Conservation (phyloP, 1,140 invertebrate species). For the Drosophila orena region DNA sequence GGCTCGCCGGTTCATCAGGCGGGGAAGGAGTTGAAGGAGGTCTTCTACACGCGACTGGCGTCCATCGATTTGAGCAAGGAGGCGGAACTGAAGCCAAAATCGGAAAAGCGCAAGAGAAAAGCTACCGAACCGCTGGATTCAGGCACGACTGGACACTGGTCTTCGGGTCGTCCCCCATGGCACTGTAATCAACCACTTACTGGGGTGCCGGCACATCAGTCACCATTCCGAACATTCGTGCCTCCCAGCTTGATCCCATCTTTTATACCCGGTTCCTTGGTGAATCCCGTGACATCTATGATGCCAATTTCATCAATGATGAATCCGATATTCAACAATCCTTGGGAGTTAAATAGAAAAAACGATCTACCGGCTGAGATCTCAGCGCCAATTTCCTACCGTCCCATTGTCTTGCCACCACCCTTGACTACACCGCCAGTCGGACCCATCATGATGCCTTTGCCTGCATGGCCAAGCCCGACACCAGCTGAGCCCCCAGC, state of each 20-base stretch:
- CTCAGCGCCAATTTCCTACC: no score
- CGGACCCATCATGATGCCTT: neutral
- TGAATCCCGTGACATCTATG: neutral
- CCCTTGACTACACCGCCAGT: neutral
- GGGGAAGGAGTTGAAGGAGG: conserved; percentile 8
- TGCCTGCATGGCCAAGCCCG: neutral
- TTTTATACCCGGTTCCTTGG: neutral
- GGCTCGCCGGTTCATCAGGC: conserved; percentile 10
- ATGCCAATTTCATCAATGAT: neutral
- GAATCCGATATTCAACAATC: neutral
- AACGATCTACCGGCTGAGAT: neutral
- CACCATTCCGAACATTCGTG: neutral
- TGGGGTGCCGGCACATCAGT: neutral
- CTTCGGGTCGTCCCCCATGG: neutral
- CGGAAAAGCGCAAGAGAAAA: conserved; percentile 1
- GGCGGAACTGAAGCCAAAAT: conserved; percentile 11
- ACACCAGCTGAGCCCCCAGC: neutral
- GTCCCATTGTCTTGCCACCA: neutral
- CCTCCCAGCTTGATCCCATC: neutral
- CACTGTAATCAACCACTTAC: neutral
- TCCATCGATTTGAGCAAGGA: conserved; percentile 23
- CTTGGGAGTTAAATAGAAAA: neutral
- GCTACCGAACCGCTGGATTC: neutral
- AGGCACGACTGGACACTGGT: neutral
- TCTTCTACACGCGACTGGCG: conserved; percentile 6